A percentile compares a stretch with the other conserved stretches of the same genome.
Conservation (phyloP, 2,113 vertebrate genomes). For the Sander lucioperca region DNA sequence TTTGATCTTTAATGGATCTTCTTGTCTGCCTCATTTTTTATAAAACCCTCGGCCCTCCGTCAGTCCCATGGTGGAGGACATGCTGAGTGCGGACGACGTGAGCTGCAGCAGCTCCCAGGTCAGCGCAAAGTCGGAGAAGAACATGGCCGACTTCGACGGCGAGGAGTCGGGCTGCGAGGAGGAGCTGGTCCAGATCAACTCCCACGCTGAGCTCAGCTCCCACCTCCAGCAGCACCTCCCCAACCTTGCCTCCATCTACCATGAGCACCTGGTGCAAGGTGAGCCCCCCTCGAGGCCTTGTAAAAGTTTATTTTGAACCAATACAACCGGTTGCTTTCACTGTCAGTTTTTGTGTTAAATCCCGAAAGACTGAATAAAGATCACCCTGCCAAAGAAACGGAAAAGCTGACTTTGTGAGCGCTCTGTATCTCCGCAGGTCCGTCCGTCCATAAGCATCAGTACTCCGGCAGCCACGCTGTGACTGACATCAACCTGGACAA, state of each 20-base stretch:
- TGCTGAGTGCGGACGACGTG: slow-evolving; percentile 98
- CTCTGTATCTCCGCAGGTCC: slow-evolving; percentile 85
- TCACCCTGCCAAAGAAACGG: background rate
- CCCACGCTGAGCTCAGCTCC: slow-evolving; percentile 97
- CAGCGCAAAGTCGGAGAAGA: slow-evolving; percentile 99
- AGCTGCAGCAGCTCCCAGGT: slow-evolving; percentile 99
- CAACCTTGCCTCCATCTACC: slow-evolving; percentile 98
- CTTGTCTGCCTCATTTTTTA: background rate
- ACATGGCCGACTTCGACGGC: slow-evolving; percentile 99
- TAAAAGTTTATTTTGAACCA: background rate
- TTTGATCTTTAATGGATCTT: background rate
- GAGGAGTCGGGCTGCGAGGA: slow-evolving; percentile 99
- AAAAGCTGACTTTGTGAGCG: accelerated
- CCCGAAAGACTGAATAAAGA: background rate
- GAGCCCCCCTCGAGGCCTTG: background rate
- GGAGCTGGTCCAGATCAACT: slow-evolving; percentile 98
- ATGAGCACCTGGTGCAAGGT: slow-evolving; percentile 98
- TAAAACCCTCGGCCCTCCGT: background rate
- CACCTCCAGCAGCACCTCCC: slow-evolving; percentile 99
- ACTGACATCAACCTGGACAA: slow-evolving; percentile 99
- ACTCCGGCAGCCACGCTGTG: slow-evolving; percentile 92
- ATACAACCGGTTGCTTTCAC: background rate
- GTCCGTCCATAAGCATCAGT: slow-evolving; percentile 97
- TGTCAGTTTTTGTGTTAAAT: no score
- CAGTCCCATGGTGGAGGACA: slow-evolving; percentile 97